Base-by-base conservation (phyloP, 23 tunicate genomes). In the Phallusia fumigata region DNA sequence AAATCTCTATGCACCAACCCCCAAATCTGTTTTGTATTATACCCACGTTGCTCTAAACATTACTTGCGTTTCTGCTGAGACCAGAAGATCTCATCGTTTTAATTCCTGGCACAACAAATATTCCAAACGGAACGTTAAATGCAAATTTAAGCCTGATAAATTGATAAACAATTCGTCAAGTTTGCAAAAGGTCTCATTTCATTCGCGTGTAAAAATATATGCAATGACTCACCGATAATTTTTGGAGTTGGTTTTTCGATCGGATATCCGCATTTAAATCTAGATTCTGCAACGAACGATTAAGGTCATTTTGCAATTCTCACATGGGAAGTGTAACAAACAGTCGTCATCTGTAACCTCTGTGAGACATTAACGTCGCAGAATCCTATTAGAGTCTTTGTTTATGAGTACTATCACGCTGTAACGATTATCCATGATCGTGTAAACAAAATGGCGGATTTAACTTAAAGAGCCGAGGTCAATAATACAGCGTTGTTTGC, bases 231-330 rank as follows among this genome's bases (percentile, higher is more conserved):
- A 80, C 83, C 83, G 49, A 80, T 30, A 65, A 81, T 81, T 30
- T 65, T 81, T 13, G 76, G 76, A 5, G 84, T 64, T 12, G 84
- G 77, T 65, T 40, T 65, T 18, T 35, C 47, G 11, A 81, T 65
- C 3, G 84, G 73, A 36, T 5, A 30, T 81, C 84, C 84, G 32
- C 84, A 81, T 30, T 65, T 33, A n/a, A 81, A 81, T 28, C 32
- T 64, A 11, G 84, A 51, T 18, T 36, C 84, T 81, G 32, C 0
- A 33, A 74, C 28, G 10, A 3, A 40, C 47, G 47, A 40, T 40
- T 3, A 40, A 40, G 47, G 10, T 40, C 47, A 40, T 3, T 40
- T 40, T 40, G 10, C 5, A 40, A 5, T 40, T 10, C 47, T 40
- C 47, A 40, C 10, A 10, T 40, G 47, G 47, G 5, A 40, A 40